Base-by-base conservation (phyloP, 2,888 invertebrate genomes). In the Anodontia alba region DNA sequence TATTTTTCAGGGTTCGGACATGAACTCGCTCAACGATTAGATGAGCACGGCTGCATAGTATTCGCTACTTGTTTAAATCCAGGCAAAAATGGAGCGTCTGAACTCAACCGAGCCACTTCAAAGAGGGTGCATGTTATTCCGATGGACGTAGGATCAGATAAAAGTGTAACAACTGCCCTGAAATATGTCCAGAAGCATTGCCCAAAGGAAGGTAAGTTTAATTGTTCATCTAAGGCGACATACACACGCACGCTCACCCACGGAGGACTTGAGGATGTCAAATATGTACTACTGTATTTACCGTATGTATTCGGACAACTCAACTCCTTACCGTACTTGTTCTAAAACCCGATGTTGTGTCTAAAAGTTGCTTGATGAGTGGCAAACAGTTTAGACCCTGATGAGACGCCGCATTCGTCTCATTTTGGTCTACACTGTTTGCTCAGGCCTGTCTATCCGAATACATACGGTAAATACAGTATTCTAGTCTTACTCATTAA, bases 1-100 rank as follows among this genome's bases (percentile, higher is more conserved):
- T n/a, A n/a, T n/a, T 69, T 15, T 43, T 1, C 51, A 72, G 86
- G 86, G 8, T 86, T 87, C 75, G 87, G 87, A 1, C 69, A 78
- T 46, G 71, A 76, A 15, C 75, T 85, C 12, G 83, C 79, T 0
- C 29, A 67, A 46, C 70, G 75, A 7, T 51, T 87, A 12, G 78
- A 84, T 36, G 68, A 81, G 8, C 70, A 68, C 8, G 87, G 85
- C 8, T 84, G 69, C 67, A 76, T 62, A 2, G 83, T 85, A 0
- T 83, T 81, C 71, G 87, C 87, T 12, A 80, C 79, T 38, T 82
- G 82, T 36, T 72, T 87, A 0, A 67, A 77, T 69, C 66, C 76
- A 7, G 79, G 78, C 7, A 72, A 46, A n/a, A 76, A 76, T 15
- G 83, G 81, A 20, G 81, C 84, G 10, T 23, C 69, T 10, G 43